Base-by-base conservation (phyloP, 2,797 vertebrate genomes). In the Enteromius treurensis region DNA sequence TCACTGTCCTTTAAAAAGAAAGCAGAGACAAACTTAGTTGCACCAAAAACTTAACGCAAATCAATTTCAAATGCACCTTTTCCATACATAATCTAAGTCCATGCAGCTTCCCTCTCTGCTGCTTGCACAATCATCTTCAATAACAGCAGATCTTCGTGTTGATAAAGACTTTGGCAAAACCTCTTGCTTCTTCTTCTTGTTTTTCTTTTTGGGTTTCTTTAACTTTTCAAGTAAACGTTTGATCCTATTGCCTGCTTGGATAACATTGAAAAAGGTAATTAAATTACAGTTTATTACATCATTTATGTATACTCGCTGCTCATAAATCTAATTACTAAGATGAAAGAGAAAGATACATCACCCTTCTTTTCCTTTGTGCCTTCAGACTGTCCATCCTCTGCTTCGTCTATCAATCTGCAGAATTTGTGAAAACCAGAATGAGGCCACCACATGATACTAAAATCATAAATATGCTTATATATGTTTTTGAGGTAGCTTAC, bases 141-240 rank as follows among this genome's bases (percentile, higher is more conserved):
- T 0, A 1, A 86, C 81, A 0, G 84, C 87, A 51, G 84, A 83
- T 29, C 73, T 69, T 14, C 47, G 83, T 26, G 9, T 0, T 1
- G 34, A 17, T 67, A 88, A 55, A 10, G 83, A n/a, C 83, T 75
- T 88, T 19, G 85, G 26, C 26, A 88, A 26, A 49, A 87, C 47
- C 5, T 86, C 70, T 49, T 85, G 89, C 71, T 91, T 77, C 81
- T 71, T 89, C 62, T 64, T 64, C 29, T 92, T 93, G 83, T 91
- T 91, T 86, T 92, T 93, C 88, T 91, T 94, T 81, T 92, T 93
- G 29, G 58, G 80, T 75, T 86, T 93, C 84, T 93, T 95, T 0
- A 51, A 70, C 84, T 91, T 94, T 71, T 90, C 86, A 68, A 94
- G 19, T 53, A 94, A 83, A 70, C 91, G 91, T 81, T 90, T 95